Conservation (phyloP, 2,888 invertebrate species). For the Aquatica leii region DNA sequence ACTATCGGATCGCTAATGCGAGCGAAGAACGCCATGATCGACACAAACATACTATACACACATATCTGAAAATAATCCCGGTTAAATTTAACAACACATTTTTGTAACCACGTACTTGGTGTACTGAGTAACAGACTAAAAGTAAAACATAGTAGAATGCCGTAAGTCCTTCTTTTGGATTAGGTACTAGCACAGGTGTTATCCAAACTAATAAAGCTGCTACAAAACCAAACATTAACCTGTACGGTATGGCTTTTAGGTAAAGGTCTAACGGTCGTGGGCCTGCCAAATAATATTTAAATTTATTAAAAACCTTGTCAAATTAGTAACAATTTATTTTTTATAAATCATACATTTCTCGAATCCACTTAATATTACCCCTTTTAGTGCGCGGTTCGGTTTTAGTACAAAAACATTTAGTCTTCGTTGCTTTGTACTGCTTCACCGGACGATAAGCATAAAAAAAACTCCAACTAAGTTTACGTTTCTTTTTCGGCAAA, state of each 20-base stretch:
- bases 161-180: constrained; percentile 68
- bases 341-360: constrained; percentile 19
- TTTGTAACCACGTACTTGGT: constrained; percentile 74
- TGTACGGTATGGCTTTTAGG: constrained; percentile 87
- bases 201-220: constrained; percentile 85
- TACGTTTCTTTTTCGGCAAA: neutral
- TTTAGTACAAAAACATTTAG: neutral
- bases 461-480: constrained; percentile 34
- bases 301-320: no score
- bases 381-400: constrained; percentile 10
- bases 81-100: neutral
- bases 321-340: no score
- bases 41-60: constrained; percentile 96
- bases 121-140: constrained; percentile 82
- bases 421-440: neutral
- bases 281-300: constrained; percentile 65
- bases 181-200: constrained; percentile 77
- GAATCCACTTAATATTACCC: constrained; percentile 24
- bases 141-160: constrained; percentile 80
- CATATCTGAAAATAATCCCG: constrained; percentile 70
- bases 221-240: constrained; percentile 84
- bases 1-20: constrained; percentile 95
- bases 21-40: constrained; percentile 97
- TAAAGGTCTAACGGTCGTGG: constrained; percentile 89
- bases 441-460: constrained; percentile 20